Base-by-base conservation (phyloP, 2,113 vertebrate genomes). In the Elephas maximus region DNA sequence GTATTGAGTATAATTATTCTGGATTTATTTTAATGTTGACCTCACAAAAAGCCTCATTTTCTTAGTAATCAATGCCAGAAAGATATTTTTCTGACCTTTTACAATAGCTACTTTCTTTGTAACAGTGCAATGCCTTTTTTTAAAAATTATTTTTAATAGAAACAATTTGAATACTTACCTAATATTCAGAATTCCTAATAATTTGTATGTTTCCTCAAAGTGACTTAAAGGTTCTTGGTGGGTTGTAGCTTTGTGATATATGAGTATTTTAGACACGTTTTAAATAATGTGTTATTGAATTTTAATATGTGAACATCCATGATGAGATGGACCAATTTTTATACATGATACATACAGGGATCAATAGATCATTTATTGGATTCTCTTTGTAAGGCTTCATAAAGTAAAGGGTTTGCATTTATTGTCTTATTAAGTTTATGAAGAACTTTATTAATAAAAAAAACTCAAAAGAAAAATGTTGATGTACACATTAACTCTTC, bases 11-110 rank as follows among this genome's bases (percentile, higher is more conserved):
- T 97, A n/a, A 98, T 98, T 98, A 97, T 97, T 93, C 89, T 95
- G 91, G 90, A 79, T 97, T 96, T 98, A 97, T 98, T 97, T 98
- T 98, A 98, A 97, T 48, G 57, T 95, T 98, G 98, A 99, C 98
- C 97, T 98, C 92, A 96, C 79, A 96, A 97, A 98, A 98, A 90
- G 79, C 48, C 57, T 98, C 97, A 90, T 98, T 98, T 98, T 97
- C 95, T 89, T 97, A 97, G 93, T 95, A 98, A 89, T 97, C 98
- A 97, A 93, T 97, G 33, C 74, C 24, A 65, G 91, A 97, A 96
- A 97, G 82, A 96, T 93, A 97, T 97, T 92, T 96, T 97, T 86
- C 91, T 97, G 84, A 97, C 77, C 88, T 97, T 98, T 98, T 97
- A 91, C 86, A 83, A 97, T 60, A 96, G 18, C 24, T 97, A 80